Percentiles rank a stretch among this genome's conserved stretches.
phyloP scores from a whole-genome alignment of 2,797 vertebrate species.

The Urocyon cinereoargenteus region DNA sequence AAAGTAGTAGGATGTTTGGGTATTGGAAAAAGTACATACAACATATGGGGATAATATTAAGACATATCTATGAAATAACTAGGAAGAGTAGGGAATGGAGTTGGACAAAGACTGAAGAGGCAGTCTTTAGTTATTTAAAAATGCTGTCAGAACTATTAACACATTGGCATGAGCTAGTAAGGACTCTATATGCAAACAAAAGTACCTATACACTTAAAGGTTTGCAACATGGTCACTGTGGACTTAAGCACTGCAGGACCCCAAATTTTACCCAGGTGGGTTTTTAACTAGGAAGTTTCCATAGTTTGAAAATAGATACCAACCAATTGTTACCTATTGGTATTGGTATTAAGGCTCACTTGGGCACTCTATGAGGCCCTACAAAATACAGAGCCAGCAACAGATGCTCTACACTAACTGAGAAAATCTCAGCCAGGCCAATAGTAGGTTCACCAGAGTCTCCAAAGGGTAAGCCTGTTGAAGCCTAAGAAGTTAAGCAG shows the following conservation, averaged over 20 bases:
- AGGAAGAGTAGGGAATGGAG: background rate
- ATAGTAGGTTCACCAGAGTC: background rate
- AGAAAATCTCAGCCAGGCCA: background rate
- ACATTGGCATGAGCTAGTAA: background rate
- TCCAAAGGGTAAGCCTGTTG: background rate
- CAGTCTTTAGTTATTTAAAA: background rate
- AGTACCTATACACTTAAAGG: background rate
- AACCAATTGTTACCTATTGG: background rate
- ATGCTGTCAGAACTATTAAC: background rate
- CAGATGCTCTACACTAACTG: background rate
- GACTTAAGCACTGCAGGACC: background rate
- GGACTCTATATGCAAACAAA: background rate
- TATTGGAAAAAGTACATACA: background rate
- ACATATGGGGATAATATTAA: background rate
- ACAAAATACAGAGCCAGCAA: background rate
- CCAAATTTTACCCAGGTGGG: background rate
- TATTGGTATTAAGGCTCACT: background rate
- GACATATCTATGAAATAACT: background rate
- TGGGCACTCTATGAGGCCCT: background rate
- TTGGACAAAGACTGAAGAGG: background rate
- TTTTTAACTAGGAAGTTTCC: background rate
- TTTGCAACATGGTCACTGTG: background rate
- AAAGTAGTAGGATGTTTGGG: background rate
- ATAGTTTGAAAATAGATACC: background rate
- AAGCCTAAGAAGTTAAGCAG: background rate